phyloP scores from a whole-genome alignment of 2,113 vertebrate species.

The Balaeniceps rex region DNA sequence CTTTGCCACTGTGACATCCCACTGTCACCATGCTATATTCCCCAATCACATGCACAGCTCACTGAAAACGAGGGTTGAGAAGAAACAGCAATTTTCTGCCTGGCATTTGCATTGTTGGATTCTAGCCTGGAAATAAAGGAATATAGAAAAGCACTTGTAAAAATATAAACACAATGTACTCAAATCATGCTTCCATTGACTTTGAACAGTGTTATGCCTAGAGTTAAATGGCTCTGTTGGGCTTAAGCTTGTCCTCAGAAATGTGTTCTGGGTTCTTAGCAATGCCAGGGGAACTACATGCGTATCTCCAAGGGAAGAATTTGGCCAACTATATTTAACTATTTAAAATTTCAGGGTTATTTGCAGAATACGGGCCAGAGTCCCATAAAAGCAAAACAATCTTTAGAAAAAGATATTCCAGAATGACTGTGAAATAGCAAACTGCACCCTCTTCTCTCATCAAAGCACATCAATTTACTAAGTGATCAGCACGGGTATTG shows the following conservation, averaged over 20 bases:
- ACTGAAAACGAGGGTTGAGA: neutral
- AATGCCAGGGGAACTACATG: neutral
- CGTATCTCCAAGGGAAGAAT: slow-evolving; percentile 23
- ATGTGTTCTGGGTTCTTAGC: neutral
- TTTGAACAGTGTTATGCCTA: slow-evolving; percentile 43
- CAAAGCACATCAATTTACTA: slow-evolving; percentile 7
- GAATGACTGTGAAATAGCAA: slow-evolving; percentile 27
- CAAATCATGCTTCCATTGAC: slow-evolving; percentile 50
- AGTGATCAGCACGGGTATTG: neutral
- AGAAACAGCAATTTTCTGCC: neutral
- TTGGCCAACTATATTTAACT: slow-evolving; percentile 32
- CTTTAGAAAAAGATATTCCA: slow-evolving; percentile 44
- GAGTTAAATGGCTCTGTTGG: slow-evolving; percentile 35
- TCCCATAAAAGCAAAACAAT: slow-evolving; percentile 47
- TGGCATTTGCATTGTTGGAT: neutral
- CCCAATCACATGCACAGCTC: neutral
- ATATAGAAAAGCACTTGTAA: slow-evolving; percentile 50
- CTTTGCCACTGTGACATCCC: neutral
- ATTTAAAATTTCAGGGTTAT: slow-evolving; percentile 42
- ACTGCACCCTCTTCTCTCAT: slow-evolving; percentile 43
- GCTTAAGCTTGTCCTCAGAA: slow-evolving; percentile 38
- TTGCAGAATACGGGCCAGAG: slow-evolving; percentile 13
- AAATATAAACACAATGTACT: slow-evolving; percentile 15
- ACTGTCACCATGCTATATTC: neutral
- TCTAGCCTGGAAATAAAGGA: slow-evolving; percentile 33